Evolutionary conservation across 2,797 vertebrate species (phyloP), one percentile per base, ranked within the genome.

Genomic region (Tokudaia muenninki): DNA sequence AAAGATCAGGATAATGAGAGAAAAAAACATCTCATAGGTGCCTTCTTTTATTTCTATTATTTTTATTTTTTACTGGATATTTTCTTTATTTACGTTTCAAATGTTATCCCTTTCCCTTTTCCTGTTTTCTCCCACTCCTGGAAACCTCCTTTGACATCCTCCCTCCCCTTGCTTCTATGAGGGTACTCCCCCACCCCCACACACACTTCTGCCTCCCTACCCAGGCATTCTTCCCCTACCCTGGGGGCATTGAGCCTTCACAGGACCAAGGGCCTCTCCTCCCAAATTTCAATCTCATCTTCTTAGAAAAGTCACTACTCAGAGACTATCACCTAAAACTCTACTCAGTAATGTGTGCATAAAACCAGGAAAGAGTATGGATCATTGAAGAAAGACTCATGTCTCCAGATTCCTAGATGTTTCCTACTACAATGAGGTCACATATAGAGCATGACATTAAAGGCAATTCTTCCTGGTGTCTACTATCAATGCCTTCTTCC

Each of bases 401-500:
- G 79, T 95, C 94, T 94, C 95, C 87, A 65, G 63, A 81, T 91
- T 89, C 91, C 29, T 34, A 94, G 79, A 88, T 94, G 92, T 83
- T 97, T 96, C 86, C 83, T 74, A 86, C 59, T 84, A 82, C 88
- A 24, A 13, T 91, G 95, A 97, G 96, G 94, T 91, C 63, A 83
- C 84, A 50, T 63, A 83, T 47, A 70, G 91, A 91, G 41, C 2
- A 80, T 61, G 1, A 61, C 0, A 31, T 98, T 98, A 99, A 96
- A 99, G 99, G 97, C 99, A 99, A 97, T 99, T 99, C 98, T 99
- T 99, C 0, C 99, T 99, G 97, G 99, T 99, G 98, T 99, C 99
- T 63, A 99, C 99, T 3, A 99, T 99, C 47, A 99, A 99, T 0
- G 99, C 99, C 97, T 99, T 99, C 90, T 99, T 99, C 99, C 99